phyloP scores from a whole-genome alignment of 2,797 vertebrate genomes.

The Margarornis squamiger region DNA sequence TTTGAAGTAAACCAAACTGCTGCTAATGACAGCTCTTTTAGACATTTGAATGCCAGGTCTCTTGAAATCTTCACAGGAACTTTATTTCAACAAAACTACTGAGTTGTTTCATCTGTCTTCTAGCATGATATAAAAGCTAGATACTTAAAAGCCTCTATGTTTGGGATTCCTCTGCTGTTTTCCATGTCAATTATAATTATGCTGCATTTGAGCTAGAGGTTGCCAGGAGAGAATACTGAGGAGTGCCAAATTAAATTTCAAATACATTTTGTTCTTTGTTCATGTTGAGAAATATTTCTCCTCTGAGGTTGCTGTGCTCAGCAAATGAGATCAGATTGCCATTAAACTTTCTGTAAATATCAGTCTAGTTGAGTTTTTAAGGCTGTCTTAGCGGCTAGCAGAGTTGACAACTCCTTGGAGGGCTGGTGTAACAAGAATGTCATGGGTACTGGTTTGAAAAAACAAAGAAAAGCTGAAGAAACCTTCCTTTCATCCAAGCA shows the following conservation, averaged over 20 bases:
- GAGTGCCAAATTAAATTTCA: slow-evolving; percentile 55
- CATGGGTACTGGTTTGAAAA: background rate
- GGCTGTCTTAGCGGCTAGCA: background rate
- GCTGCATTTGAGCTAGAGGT: slow-evolving; percentile 10
- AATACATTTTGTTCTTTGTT: slow-evolving; percentile 40
- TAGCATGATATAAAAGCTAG: background rate
- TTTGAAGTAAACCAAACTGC: background rate
- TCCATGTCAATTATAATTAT: slow-evolving; percentile 22
- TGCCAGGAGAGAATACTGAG: slow-evolving; percentile 21
- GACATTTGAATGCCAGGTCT: background rate
- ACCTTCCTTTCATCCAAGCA: background rate
- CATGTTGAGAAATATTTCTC: slow-evolving; percentile 34
- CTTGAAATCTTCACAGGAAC: background rate
- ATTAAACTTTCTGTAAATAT: background rate
- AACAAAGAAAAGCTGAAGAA: background rate
- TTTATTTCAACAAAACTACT: background rate
- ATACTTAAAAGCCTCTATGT: background rate
- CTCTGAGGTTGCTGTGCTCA: background rate
- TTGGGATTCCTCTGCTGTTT: slow-evolving; percentile 26
- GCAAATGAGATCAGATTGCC: background rate
- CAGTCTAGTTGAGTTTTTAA: background rate
- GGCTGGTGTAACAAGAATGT: background rate
- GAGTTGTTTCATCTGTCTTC: background rate
- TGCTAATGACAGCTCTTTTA: background rate
- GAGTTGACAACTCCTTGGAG: background rate